Percentiles rank a stretch among this genome's conserved stretches.
Evolutionary conservation across 2,113 vertebrate genomes (phyloP).

Genomic region (Rynchops niger): DNA sequence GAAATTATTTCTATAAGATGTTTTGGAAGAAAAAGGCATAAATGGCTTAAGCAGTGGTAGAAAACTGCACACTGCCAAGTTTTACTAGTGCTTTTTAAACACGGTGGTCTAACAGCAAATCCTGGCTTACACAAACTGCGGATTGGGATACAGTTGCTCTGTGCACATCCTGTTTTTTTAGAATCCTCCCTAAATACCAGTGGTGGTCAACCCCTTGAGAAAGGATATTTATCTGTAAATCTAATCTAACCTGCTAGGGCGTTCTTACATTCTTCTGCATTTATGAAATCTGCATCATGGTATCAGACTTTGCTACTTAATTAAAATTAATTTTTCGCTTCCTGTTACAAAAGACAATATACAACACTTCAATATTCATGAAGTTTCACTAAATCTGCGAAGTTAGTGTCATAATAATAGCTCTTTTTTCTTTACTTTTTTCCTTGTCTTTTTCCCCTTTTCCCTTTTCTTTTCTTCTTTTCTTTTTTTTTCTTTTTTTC

Average conservation of each 20-base stretch:
- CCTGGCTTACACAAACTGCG: not conserved
- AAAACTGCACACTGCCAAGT: not conserved
- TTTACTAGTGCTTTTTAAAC: not conserved
- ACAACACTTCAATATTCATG: not conserved
- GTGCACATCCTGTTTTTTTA: not conserved
- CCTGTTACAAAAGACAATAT: not conserved
- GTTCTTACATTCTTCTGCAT: not conserved
- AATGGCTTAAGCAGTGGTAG: not conserved
- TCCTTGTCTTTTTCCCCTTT: not conserved
- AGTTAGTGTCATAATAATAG: not conserved
- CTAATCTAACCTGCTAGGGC: not conserved
- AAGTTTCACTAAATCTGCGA: not conserved
- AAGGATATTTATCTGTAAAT: not conserved
- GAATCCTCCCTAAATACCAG: not conserved
- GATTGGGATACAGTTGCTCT: not conserved
- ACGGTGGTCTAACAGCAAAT: not conserved
- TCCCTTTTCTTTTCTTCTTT: too few relatives aligned
- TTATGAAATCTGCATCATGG: not conserved
- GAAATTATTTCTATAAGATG: not conserved
- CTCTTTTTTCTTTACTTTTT: not conserved
- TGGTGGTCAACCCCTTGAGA: rapidly evolving
- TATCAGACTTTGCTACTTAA: not conserved
- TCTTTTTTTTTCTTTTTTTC: not conserved
- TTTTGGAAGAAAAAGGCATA: not conserved
- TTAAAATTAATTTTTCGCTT: not conserved